Base-by-base conservation (phyloP, 2,888 invertebrate species). In the Pachycephus smyrnensis region DNA sequence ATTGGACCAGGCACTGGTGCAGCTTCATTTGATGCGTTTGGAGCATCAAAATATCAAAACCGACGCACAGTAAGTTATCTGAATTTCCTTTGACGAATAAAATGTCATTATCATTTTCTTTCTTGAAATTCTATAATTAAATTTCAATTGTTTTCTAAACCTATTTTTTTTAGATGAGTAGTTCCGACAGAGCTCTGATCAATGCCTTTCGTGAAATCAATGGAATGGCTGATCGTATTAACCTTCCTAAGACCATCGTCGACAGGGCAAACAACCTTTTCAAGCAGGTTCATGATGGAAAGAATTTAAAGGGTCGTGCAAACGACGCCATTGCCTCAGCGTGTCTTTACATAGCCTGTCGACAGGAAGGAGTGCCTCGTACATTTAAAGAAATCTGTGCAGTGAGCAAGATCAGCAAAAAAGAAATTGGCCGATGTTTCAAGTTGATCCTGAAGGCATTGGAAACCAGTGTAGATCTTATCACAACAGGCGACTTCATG, bases 331-430 rank as follows among this genome's bases (percentile, higher is more conserved):
- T 99, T 86, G 98, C 99, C 0, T 99, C 99, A 0, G 99, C 99
- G 0, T 99, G 99, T 92, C 93, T 99, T 37, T 99, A 99, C 91
- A 99, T 99, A 82, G 99, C 99, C 0, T 99, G 99, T 89, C 94
- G 99, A 2, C 99, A 99, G 89, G 99, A 99, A 92, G 98, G 98
- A 9, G 99, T 99, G 0, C 99, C 99, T 0, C 95, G 99, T 84
- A 99, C 99, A 15, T 99, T 99, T 92, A 99, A 98, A 92, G 99
- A 99, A 94, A 99, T 99, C 81, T 99, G 99, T 92, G 99, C 99
- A 0, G 98, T 99, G 76, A 99, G 99, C 89, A 98, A 98, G 93
- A 98, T 99, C 79, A 98, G 99, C 88, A 99, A 99, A 93, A 98
- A 99, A 88, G 99, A 99, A 93, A 99, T 99, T 80, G 99, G 99